phyloP scores from a whole-genome alignment of 2,113 vertebrate genomes.

The Bothrops jararaca region DNA sequence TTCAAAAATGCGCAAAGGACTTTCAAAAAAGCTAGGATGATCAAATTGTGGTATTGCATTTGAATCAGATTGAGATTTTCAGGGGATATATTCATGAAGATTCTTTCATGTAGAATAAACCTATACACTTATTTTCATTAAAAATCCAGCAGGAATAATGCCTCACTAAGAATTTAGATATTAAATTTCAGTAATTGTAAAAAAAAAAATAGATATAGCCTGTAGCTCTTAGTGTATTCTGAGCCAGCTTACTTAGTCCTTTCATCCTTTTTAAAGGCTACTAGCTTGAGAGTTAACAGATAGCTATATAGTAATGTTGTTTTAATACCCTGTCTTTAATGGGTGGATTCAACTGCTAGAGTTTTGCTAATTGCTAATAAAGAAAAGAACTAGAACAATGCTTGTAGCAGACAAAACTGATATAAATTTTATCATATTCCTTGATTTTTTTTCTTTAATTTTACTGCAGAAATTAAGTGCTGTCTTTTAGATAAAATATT shows the following conservation, averaged over 20 bases:
- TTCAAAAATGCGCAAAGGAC: background rate
- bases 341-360: background rate
- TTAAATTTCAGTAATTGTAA: background rate
- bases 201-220: background rate
- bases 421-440: background rate
- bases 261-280: background rate
- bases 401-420: background rate
- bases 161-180: background rate
- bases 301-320: background rate
- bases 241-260: background rate
- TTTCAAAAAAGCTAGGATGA: background rate
- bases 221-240: background rate
- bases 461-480: background rate
- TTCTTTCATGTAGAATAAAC: too few relatives aligned
- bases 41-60: too few relatives aligned
- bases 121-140: background rate
- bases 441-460: background rate
- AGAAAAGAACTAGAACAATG: background rate
- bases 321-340: background rate
- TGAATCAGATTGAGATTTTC: too few relatives aligned
- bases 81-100: too few relatives aligned
- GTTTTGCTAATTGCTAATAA: background rate
- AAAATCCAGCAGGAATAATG: background rate
- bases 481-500: background rate
- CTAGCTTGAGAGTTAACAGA: background rate